Percentiles rank a stretch among this genome's conserved stretches.
Conservation (phyloP, 2,888 invertebrate genomes). For the Xylota segnis region DNA sequence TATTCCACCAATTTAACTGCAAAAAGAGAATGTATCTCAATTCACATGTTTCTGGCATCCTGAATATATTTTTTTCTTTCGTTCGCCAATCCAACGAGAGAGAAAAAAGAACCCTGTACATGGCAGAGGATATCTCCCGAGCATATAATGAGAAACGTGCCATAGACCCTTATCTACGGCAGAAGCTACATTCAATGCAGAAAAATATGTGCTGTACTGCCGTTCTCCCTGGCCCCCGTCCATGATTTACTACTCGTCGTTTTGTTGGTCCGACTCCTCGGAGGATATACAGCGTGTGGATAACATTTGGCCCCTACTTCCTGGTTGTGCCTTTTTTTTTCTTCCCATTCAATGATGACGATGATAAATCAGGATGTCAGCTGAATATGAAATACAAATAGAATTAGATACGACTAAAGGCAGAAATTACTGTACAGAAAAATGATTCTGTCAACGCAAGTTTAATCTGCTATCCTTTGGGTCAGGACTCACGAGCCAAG, state of each 20-base stretch:
- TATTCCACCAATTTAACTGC: constrained; percentile 1
- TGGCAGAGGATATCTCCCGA: constrained; percentile 11
- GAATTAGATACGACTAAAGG: constrained; percentile 18
- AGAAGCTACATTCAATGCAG: constrained; percentile 28
- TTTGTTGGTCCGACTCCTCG: not conserved
- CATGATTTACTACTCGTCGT: constrained; percentile 9
- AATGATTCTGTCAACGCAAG: constrained; percentile 41
- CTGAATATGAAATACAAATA: constrained; percentile 40
- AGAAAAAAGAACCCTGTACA: not conserved
- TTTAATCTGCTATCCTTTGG: constrained; percentile 24
- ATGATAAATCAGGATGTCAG: constrained; percentile 42
- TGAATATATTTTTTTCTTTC: not conserved
- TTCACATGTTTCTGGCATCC: constrained; percentile 1
- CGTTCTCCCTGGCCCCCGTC: not conserved
- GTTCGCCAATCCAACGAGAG: constrained; percentile 1
- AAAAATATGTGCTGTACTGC: not conserved
- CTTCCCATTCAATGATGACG: not conserved
- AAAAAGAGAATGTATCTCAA: constrained; percentile 6
- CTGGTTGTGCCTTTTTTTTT: not conserved
- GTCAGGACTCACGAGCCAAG: not conserved
- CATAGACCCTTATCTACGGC: constrained; percentile 36
- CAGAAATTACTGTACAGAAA: constrained; percentile 7
- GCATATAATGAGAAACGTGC: constrained; percentile 59
- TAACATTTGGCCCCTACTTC: constrained; percentile 1
- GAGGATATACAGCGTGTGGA: not conserved